Evolutionary conservation across 1,140 invertebrate species (phyloP), one percentile per base, ranked within the genome.

Genomic region (Heliconius eleuchia): DNA sequence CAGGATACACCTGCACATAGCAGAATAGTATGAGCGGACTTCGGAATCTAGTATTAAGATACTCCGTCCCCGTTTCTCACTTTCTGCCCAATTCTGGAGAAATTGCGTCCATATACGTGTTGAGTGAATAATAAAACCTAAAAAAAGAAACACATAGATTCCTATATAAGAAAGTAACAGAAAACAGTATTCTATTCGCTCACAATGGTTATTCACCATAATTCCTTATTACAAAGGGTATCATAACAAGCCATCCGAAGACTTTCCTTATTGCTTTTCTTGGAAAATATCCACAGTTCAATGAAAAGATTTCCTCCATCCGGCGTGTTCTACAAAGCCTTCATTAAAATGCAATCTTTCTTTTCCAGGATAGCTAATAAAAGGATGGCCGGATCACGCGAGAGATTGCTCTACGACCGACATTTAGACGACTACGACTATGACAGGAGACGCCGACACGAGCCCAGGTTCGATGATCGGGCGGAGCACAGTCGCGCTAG

Each of bases 381-480:
- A 83, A 91, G 81, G 79, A 93, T 94, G 92, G 92, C 91, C 37
- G 92, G 92, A 39, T 94, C 92, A 82, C 84, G 92, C 37, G 92
- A 93, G 83, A 86, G 87, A 78, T 83, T 93, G 37, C 85, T 94
- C 34, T 89, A 94, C 85, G 90, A 92, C 23, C 86, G 86, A 80
- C 87, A 88, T 71, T 74, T 85, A 74, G 86, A 92, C 52, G 84
- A 88, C 70, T 88, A 91, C 80, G 89, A 91, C 77, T 88, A 87
- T 70, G 85, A 91, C n/a, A 77, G 85, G n/a, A 77, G 84, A 39
- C 80, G 83, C 50, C 80, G 83, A 60, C 81, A 86, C 71, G 81
- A 85, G 9, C 13, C 55, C 18, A 81, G 79, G n/a, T 84, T 80
- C 71, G 83, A 80, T 60, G 66, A 80, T 34, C 81, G 82, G 16